These are phyloP conservation scores for Gastrophryne carolinensis DNA, from an alignment of 2,797 vertebrate genomes.

Conservation along the genomic window DNA sequence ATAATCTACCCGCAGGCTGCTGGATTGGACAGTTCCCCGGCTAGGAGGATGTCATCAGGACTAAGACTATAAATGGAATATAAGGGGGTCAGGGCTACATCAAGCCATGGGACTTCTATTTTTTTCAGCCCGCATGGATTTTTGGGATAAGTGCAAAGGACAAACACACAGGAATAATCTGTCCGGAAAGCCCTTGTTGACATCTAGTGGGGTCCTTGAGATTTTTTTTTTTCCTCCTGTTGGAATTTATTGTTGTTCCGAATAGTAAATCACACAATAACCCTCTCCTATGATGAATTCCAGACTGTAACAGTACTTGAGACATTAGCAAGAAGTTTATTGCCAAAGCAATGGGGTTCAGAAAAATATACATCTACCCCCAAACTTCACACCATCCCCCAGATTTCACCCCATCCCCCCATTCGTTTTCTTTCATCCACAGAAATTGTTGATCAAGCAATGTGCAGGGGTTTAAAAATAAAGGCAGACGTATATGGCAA, in stretches of 20 bases:
- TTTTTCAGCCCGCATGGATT: slow-evolving; percentile 55
- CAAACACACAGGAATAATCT: slow-evolving; percentile 55
- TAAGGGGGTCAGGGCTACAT: slow-evolving; percentile 68
- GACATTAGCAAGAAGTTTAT: slow-evolving; percentile 70
- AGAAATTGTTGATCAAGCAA: slow-evolving; percentile 72
- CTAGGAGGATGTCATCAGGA: slow-evolving; percentile 75
- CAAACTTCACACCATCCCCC: slow-evolving; percentile 31
- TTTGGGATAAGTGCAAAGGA: slow-evolving; percentile 52
- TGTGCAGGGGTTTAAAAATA: slow-evolving; percentile 75
- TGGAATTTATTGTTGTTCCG: slow-evolving; percentile 63
- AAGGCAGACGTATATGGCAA: slow-evolving; percentile 69
- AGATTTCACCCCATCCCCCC: slow-evolving; percentile 53
- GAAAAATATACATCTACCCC: slow-evolving; percentile 32
- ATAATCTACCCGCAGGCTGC: slow-evolving; percentile 72
- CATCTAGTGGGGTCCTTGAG: slow-evolving; percentile 46
- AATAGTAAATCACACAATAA: slow-evolving; percentile 63
- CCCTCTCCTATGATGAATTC: slow-evolving; percentile 25
- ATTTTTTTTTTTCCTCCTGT: slow-evolving; percentile 54
- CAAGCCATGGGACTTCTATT: slow-evolving; percentile 62
- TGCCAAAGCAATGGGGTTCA: slow-evolving; percentile 57
- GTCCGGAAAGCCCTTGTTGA: slow-evolving; percentile 51
- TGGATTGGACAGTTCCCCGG: slow-evolving; percentile 79
- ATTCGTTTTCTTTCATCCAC: slow-evolving; percentile 59
- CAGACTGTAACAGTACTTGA: slow-evolving; percentile 57
- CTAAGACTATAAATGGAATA: slow-evolving; percentile 80